Base-by-base conservation (phyloP, 2,888 invertebrate species). In the Ptychoptera albimana region DNA sequence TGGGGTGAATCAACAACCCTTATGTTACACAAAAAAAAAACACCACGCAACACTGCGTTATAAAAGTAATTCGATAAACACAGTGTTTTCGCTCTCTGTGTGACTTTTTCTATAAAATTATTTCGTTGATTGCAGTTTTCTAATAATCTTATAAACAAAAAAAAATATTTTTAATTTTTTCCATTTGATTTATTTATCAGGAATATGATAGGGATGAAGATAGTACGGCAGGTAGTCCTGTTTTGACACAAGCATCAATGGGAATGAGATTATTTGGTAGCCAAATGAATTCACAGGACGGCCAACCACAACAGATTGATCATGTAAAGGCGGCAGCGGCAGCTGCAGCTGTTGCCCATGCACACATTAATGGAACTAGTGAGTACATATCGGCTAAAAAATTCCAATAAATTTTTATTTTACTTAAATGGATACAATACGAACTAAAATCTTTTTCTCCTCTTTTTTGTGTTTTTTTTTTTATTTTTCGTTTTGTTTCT, bases 341-440 rank as follows among this genome's bases (percentile, higher is more conserved):
- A 43, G 69, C 69, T 34, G 68, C 68, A 11, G 69, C 72, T 11
- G 67, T 70, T 36, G 68, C 68, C 29, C 68, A 71, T 49, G 71
- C 74, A 39, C 77, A 77, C 60, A 61, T 77, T 39, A 77, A 77
- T 57, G 77, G 77, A 59, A 72, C 75, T 56, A 76, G 77, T 77
- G 66, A 68, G 75, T 72, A 67, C 63, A 65, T 64, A 65, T 66
- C 65, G 60, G 23, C 23, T 23, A 5, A 23, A 23, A 59, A 54
- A 54, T 54, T 57, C 57, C 58, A 57, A 55, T 55, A 54, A 15
- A 38, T 11, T 36, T 5, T 11, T 15, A 12, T 29, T 39, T 13
- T 29, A 29, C 12, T 37, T n/a, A 16, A 38, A 38, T 15, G 11
- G n/a, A 14, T 35, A 15, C n/a, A 35, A 34, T n/a, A 13, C 30